Evolutionary conservation across 2,797 vertebrate species (phyloP), one percentile per base, ranked within the genome.

Genomic region (Micropoecilia bifurca): DNA sequence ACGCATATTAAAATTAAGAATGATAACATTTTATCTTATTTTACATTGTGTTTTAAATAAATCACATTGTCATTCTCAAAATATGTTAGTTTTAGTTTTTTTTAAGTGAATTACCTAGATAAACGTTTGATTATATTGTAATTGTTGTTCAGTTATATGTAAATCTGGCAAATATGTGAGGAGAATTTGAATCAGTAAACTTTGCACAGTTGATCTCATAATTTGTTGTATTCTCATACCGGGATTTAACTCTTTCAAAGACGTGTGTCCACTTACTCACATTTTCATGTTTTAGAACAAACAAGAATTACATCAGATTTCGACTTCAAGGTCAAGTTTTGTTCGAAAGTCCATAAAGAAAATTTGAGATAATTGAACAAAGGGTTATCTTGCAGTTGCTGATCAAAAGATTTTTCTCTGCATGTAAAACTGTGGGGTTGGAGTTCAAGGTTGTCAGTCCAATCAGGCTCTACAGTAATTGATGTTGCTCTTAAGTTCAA

Each of bases 381-480:
- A 14, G 66, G 82, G 5, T 90, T 87, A 87, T 85, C 86, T 77
- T 47, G 20, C 48, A 48, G 10, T 83, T 87, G 74, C 83, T 73
- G 13, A 71, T 84, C 30, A 45, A 30, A 8, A 36, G 36, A 47
- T 71, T 20, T 79, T 0, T 39, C 45, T 41, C 78, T 16, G 50
- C 45, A 13, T 36, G 13, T 3, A 2, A 8, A 74, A 13, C 0
- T 43, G 22, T 68, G 28, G 81, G 45, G 87, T 75, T 81, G 71
- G 50, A 80, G 87, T 91, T 71, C 91, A 93, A 92, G 85, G 90
- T 85, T 88, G 78, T 79, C 16, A 36, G 10, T 41, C 45, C 71
- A 71, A 74, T 74, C n/a, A 41, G 41, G 39, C 39, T 83, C 10
- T 46, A 30, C 71, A 73, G 57, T 72, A 78, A 75, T 4, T 74